A percentile compares a stretch with the other conserved stretches of the same genome.
phyloP scores from a whole-genome alignment of 2,888 invertebrate species.

The Proisotoma minuta region DNA sequence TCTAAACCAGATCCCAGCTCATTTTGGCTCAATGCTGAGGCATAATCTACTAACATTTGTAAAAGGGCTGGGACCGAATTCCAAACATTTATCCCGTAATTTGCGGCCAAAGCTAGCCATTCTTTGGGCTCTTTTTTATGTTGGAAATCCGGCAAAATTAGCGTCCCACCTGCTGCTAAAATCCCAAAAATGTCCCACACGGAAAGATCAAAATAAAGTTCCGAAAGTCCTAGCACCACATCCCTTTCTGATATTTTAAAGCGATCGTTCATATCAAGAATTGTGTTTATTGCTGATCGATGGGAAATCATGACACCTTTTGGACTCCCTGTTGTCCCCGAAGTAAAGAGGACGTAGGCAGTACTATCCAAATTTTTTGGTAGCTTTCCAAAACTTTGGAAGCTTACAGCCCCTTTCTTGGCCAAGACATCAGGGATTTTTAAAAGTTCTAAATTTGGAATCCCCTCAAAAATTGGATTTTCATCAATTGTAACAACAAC shows the following conservation, averaged over 20 bases:
- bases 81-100: not conserved
- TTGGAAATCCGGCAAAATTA: not conserved
- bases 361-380: not conserved
- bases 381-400: not conserved
- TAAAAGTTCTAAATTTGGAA: too few relatives aligned
- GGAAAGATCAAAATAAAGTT: not conserved
- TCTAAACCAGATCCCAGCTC: too few relatives aligned
- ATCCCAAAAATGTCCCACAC: not conserved
- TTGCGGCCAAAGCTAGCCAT: not conserved
- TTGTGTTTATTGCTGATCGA: not conserved
- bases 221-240: not conserved
- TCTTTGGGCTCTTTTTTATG: not conserved
- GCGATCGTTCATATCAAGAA: not conserved
- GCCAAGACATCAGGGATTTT: not conserved
- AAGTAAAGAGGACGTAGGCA: constrained; percentile 7
- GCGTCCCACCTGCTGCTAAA: not conserved
- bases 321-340: constrained; percentile 3
- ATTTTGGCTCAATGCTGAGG: not conserved
- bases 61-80: not conserved
- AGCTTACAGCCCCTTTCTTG: not conserved
- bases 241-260: not conserved
- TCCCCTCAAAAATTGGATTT: not conserved
- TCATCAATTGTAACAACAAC: not conserved
- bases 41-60: not conserved
- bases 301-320: not conserved